Evolutionary conservation across 2,888 invertebrate genomes (phyloP).

Genomic region (Eupithecia vulgata): DNA sequence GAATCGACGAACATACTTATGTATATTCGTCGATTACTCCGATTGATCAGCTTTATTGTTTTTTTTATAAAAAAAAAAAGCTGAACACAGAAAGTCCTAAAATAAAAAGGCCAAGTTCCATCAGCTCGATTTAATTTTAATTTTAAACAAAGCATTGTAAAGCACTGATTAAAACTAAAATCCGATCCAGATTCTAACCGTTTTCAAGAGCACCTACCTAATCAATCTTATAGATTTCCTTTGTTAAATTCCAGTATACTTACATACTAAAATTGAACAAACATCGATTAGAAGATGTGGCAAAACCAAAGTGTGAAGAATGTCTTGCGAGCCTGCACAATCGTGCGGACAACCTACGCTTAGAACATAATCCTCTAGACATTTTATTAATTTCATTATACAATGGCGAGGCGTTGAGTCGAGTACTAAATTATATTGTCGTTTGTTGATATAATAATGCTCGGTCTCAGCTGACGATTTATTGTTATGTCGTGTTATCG

Average conservation of each 20-base stretch:
- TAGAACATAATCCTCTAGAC: slow-evolving; percentile 59
- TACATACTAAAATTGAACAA: not conserved
- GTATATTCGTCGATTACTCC: too few species aligned
- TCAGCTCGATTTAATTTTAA: too few species aligned
- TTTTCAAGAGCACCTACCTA: not conserved
- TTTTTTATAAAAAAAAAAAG: too few species aligned
- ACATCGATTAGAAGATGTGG: not conserved
- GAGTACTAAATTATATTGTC: slow-evolving; percentile 35
- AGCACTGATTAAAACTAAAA: too few species aligned
- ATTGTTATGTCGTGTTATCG: slow-evolving; percentile 29
- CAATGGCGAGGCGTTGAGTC: slow-evolving; percentile 57
- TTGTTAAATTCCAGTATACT: not conserved
- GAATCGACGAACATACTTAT: too few species aligned
- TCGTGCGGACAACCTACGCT: slow-evolving; percentile 52
- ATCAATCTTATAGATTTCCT: not conserved
- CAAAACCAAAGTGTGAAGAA: slow-evolving; percentile 31
- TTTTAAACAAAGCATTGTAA: too few species aligned
- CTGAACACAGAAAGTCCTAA: too few species aligned
- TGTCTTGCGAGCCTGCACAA: slow-evolving; percentile 31
- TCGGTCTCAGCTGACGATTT: slow-evolving; percentile 23
- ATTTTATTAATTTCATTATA: slow-evolving; percentile 69
- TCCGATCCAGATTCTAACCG: not conserved
- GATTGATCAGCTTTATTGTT: too few species aligned
- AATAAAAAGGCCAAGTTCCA: too few species aligned
- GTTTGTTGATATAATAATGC: slow-evolving; percentile 35